phyloP scores from a whole-genome alignment of 2,113 vertebrate species.

The Alexandromys fortis region DNA sequence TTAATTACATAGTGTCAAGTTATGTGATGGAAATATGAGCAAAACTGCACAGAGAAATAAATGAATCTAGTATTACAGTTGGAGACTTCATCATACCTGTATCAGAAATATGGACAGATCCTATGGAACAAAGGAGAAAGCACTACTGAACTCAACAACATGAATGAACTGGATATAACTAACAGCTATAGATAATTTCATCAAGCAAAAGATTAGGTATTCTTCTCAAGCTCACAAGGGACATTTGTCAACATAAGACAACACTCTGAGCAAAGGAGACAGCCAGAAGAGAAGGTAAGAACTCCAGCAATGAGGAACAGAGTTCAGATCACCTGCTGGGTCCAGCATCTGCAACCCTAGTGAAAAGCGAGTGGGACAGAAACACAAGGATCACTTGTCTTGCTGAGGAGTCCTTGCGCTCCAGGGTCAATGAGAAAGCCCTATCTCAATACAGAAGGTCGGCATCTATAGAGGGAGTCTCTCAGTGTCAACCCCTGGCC shows the following conservation, averaged over 20 bases:
- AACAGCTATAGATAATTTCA: background rate
- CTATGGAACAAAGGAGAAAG: background rate
- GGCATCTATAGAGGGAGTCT: background rate
- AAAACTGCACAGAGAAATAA: background rate
- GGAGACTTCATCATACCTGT: background rate
- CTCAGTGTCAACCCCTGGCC: background rate
- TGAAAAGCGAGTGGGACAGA: background rate
- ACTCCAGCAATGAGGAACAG: background rate
- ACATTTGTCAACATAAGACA: background rate
- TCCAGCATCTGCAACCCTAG: background rate
- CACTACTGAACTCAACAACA: background rate
- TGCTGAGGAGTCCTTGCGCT: background rate
- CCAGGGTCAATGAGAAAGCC: background rate
- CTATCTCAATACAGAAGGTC: background rate
- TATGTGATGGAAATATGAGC: background rate
- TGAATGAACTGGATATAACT: background rate
- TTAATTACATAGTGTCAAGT: background rate
- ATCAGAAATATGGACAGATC: background rate
- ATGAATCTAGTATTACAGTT: background rate
- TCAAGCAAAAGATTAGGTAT: background rate
- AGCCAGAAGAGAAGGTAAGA: background rate
- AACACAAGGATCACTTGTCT: background rate
- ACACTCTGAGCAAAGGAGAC: background rate
- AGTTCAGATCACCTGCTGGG: background rate
- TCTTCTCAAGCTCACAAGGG: background rate